Base-by-base conservation (phyloP, 2,797 vertebrate species). In the Scyliorhinus canicula region DNA sequence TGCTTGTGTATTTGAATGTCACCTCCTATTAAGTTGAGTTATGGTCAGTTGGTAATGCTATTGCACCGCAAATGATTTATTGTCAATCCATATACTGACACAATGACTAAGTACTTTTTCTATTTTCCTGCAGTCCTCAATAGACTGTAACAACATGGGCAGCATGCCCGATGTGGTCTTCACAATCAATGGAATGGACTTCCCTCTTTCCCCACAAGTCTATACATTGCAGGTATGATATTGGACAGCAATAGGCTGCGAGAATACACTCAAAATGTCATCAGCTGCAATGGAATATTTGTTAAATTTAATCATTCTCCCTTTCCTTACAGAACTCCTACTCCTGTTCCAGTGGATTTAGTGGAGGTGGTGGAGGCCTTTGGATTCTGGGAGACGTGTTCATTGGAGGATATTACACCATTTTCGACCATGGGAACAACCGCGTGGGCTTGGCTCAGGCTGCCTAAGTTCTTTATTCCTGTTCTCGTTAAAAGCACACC, bases 351-450 rank as follows among this genome's bases (percentile, higher is more conserved):
- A 91, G 88, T n/a, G 88, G 88, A 44, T 91, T 91, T 47, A 21
- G 60, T 19, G n/a, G 0, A 8, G 11, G 21, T 4, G 74, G 95
- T 0, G 96, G 96, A 0, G 96, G 96, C 6, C 96, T 97, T 90
- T 97, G 97, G 97, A 97, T 98, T 95, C 96, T 98, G 55, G 97
- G 97, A 0, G 97, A 97, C 0, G 95, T 98, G 96, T 98, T 98
- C 96, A 97, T 98, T 96, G 96, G 96, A 63, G 95, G 97, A 65
- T 97, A 98, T 96, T 98, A 96, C 2, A 60, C 96, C 2, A 95
- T 98, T 96, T 98, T 98, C 24, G 95, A 96, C 96, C 97, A 97
- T 95, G 96, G 52, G 90, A 97, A 96, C 95, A 96, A 97, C 95
- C 96, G 71, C 95, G 95, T 98, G 9, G 97, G 96, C 95, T 95